phyloP scores from a whole-genome alignment of 2,113 vertebrate genomes.

The Syngnathus scovelli region DNA sequence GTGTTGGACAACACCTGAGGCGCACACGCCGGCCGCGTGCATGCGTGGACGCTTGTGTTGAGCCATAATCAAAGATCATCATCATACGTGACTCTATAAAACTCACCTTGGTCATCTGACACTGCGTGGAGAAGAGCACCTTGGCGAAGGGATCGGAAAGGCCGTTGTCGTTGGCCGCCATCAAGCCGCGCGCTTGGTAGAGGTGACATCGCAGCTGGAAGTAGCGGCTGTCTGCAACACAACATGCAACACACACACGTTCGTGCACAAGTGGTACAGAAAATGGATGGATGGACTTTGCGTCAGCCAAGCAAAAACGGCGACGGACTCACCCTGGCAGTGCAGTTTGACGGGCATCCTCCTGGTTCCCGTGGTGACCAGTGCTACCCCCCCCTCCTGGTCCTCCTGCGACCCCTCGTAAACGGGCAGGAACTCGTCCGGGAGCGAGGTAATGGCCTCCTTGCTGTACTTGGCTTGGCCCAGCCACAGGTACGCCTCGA shows the following conservation, averaged over 20 bases:
- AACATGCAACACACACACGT: neutral
- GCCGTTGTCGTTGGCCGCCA: conserved; percentile 85
- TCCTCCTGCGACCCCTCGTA: conserved; percentile 51
- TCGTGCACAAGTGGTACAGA: too few species aligned
- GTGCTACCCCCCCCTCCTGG: conserved; percentile 24
- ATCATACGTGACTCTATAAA: too few species aligned
- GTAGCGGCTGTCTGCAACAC: conserved; percentile 75
- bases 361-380: neutral
- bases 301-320: neutral
- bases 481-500: conserved; percentile 91
- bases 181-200: conserved; percentile 86
- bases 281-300: too few species aligned
- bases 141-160: conserved; percentile 85
- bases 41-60: too few species aligned
- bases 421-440: conserved; percentile 76
- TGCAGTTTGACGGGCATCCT: conserved; percentile 66
- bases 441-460: conserved; percentile 74
- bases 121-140: conserved; percentile 86
- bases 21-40: neutral
- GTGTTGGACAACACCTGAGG: conserved; percentile 79
- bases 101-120: conserved; percentile 80
- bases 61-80: too few species aligned
- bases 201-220: conserved; percentile 90
- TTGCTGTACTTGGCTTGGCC: conserved; percentile 82
- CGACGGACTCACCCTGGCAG: conserved; percentile 73